Percentiles rank a stretch among this genome's conserved stretches.
Conservation (phyloP, 2,113 vertebrate species). For the Romanogobio albipinnatus region DNA sequence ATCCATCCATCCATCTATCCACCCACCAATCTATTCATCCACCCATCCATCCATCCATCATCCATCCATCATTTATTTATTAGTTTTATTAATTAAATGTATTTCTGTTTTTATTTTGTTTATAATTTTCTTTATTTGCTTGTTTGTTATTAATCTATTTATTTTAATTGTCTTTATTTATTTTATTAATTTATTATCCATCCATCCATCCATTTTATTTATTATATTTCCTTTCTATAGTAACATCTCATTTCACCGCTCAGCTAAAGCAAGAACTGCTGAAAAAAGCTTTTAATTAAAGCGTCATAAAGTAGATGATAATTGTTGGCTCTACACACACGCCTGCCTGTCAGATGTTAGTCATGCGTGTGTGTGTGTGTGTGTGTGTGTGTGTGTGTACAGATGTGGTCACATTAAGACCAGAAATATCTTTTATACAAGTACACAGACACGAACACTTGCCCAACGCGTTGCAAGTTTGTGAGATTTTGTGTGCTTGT, state of each 20-base stretch:
- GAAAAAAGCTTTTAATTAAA: background rate
- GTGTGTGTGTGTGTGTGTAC: background rate
- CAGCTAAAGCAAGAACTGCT: background rate
- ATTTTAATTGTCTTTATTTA: too few relatives aligned
- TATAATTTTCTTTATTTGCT: too few relatives aligned
- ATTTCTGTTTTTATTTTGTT: too few relatives aligned
- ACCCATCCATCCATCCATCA: background rate
- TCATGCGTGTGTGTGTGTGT: background rate
- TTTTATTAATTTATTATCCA: too few relatives aligned
- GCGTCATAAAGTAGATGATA: slow-evolving; percentile 5
- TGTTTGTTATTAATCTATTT: too few relatives aligned
- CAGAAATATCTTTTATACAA: slow-evolving; percentile 12
- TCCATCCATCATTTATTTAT: background rate
- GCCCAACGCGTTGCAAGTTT: background rate
- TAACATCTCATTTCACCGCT: background rate
- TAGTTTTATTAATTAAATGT: too few relatives aligned
- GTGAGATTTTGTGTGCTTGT: background rate
- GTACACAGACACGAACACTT: background rate
- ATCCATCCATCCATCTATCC: too few relatives aligned
- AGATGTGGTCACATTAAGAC: slow-evolving; percentile 17
- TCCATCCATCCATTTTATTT: background rate
- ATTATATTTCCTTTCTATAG: background rate
- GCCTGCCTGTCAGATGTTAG: background rate
- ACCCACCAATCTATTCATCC: too few relatives aligned
- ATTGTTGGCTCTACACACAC: slow-evolving; percentile 4